Base-by-base conservation (phyloP, 2,888 invertebrate species). In the Diaphora mendica region DNA sequence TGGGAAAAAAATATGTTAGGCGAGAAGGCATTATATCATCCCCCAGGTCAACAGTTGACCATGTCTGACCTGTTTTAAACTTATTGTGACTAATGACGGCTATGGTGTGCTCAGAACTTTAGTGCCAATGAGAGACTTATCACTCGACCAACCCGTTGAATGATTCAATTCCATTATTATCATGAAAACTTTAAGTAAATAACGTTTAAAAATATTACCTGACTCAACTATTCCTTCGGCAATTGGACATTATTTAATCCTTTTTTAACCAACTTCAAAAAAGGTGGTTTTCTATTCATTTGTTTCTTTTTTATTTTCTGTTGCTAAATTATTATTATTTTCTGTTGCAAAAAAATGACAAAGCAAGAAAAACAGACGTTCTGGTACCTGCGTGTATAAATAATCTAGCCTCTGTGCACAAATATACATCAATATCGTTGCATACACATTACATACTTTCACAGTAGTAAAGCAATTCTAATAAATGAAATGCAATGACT, bases 401-500 rank as follows among this genome's bases (percentile, higher is more conserved):
- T 48, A 17, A 48, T 48, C 5, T 15, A 48, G 51, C 51, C 7
- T 51, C 23, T 51, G 51, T 23, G 20, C 2, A 23, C 5, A 67
- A 67, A 48, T 20, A 1, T 9, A 68, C 9, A 51, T 20, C 33
- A 51, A 33, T 30, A 51, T 33, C 44, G 33, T 44, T 17, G 67
- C 33, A 48, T 48, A 48, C 20, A 48, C 17, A 67, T 42, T 69
- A 20, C 44, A 48, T 39, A 20, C 30, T 55, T 23, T 30, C 20
- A 26, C 66, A 72, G 66, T 75, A 69, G 66, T 68, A 68, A 55
- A 74, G 76, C 77, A 80, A 81, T 79, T 79, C 64, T 67, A 77
- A 78, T 75, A 79, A 81, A 86, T 87, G 84, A 87, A 86, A 88
- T 87, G 86, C 85, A 89, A 89, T 88, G 87, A 84, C 80, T 78